Percentiles rank a stretch among this genome's conserved stretches.
Conservation (phyloP, 1,140 invertebrate genomes). For the Tetramorium parvispinum region DNA sequence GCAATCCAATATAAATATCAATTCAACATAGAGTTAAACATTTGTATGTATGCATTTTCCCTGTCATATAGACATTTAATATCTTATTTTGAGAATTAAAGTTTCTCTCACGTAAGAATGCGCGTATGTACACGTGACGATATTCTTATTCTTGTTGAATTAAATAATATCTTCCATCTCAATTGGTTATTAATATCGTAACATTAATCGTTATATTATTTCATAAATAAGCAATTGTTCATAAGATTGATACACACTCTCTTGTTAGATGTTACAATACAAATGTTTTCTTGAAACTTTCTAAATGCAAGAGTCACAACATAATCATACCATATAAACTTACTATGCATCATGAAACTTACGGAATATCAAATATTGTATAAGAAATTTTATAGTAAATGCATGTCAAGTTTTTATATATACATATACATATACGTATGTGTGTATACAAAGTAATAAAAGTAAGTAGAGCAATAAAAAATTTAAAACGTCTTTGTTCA, state of each 20-base stretch:
- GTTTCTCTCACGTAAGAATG: conserved; percentile 24
- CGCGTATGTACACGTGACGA: neutral
- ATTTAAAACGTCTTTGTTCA: too few relatives aligned
- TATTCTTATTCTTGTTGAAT: conserved; percentile 25
- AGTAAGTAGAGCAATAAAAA: too few relatives aligned
- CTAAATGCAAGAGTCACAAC: conserved; percentile 39
- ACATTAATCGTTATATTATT: conserved; percentile 6
- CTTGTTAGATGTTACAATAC: conserved; percentile 20
- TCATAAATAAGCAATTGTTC: neutral
- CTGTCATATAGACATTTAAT: conserved; percentile 15
- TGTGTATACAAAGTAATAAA: too few relatives aligned
- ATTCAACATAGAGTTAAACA: conserved; percentile 45
- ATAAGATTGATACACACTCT: conserved; percentile 11
- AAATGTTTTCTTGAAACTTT: conserved; percentile 9
- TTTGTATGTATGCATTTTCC: conserved; percentile 54
- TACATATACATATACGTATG: neutral
- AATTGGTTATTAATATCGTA: neutral
- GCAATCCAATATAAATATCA: neutral
- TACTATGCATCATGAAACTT: conserved; percentile 32
- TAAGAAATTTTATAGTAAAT: conserved; percentile 45
- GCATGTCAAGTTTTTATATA: neutral
- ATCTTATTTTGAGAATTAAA: conserved; percentile 6
- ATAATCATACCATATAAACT: conserved; percentile 13
- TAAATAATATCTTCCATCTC: neutral
- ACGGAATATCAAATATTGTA: conserved; percentile 38